Percentiles rank a stretch among this genome's conserved stretches.
These are phyloP conservation scores for Mirza zaza DNA, from an alignment of 2,113 vertebrate genomes.

Conservation along the genomic window DNA sequence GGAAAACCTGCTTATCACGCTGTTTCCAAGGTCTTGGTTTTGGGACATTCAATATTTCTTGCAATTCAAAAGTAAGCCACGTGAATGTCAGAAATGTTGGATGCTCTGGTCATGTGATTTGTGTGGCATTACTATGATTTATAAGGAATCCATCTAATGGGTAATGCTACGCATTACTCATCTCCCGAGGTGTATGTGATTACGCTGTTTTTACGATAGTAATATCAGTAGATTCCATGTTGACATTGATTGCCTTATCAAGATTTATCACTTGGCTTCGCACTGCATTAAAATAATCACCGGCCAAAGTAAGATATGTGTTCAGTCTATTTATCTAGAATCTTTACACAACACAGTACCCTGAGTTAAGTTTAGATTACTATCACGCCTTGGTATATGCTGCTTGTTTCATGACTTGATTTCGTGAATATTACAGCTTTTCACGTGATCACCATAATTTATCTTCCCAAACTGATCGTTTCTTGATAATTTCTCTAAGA, in stretches of 20 bases:
- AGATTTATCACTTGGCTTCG: neutral
- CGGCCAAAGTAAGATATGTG: neutral
- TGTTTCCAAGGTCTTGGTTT: neutral
- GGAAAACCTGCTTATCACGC: neutral
- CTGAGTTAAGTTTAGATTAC: neutral
- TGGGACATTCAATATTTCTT: neutral
- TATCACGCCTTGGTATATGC: too few species aligned
- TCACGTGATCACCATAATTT: too few species aligned
- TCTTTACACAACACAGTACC: too few species aligned
- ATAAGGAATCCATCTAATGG: neutral
- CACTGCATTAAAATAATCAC: neutral
- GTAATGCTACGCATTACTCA: neutral
- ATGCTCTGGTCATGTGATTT: neutral
- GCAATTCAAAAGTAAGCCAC: neutral
- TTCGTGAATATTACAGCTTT: too few species aligned
- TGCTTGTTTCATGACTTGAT: too few species aligned
- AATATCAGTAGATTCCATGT: neutral
- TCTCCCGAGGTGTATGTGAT: neutral
- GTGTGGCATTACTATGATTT: neutral
- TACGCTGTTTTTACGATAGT: neutral
- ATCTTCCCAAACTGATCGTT: too few species aligned
- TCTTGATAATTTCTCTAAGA: too few species aligned
- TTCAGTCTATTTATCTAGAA: neutral
- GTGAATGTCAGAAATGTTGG: neutral
- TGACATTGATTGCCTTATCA: neutral